phyloP scores from a whole-genome alignment of 2,113 vertebrate genomes.

The Isichthys henryi region DNA sequence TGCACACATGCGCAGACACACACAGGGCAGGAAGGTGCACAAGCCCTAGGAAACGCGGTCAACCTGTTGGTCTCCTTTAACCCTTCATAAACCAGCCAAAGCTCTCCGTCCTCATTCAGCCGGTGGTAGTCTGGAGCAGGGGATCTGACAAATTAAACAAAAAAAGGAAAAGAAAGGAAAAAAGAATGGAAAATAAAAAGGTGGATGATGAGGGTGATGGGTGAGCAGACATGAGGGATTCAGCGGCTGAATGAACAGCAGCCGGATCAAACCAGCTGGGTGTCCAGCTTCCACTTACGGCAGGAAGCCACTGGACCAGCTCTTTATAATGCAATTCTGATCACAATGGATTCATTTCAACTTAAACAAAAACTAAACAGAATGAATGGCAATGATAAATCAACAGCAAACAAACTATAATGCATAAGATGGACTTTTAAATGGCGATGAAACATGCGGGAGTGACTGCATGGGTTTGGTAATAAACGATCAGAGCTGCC shows the following conservation, averaged over 20 bases:
- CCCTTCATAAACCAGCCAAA: slow-evolving; percentile 99
- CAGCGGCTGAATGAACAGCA: neutral
- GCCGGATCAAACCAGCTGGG: neutral
- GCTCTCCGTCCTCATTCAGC: slow-evolving; percentile 98
- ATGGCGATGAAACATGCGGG: neutral
- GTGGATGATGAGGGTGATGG: slow-evolving; percentile 31
- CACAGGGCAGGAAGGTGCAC: neutral
- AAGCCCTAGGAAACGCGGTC: slow-evolving; percentile 47
- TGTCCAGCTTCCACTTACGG: neutral
- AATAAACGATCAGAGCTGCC: neutral
- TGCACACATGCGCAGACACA: slow-evolving; percentile 35
- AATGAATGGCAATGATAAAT: neutral
- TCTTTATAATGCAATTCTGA: neutral
- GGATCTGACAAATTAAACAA: slow-evolving; percentile 73
- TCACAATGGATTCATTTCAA: neutral
- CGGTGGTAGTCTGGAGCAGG: slow-evolving; percentile 81
- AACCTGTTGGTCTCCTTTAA: slow-evolving; percentile 99
- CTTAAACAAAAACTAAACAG: neutral
- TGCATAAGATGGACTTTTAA: neutral
- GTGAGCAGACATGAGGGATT: neutral
- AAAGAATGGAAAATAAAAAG: slow-evolving; percentile 25
- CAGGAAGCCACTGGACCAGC: neutral
- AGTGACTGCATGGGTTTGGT: neutral
- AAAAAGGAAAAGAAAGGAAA: slow-evolving; percentile 48
- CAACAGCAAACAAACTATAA: neutral